phyloP scores from a whole-genome alignment of 2,888 invertebrate genomes.

The Tanypteryx hageni region DNA sequence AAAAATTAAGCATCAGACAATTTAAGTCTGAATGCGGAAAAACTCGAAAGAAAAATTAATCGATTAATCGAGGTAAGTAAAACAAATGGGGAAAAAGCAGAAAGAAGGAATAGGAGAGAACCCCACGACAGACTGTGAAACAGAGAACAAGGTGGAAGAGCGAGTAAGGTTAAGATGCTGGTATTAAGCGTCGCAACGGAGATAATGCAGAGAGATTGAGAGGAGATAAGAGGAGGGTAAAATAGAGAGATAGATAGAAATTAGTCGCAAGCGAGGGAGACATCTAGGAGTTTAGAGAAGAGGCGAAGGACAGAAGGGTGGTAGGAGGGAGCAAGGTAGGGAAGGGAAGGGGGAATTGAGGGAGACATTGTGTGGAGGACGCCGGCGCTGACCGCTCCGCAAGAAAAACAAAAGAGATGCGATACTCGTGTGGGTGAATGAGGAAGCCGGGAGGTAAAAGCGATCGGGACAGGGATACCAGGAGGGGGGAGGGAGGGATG shows the following conservation, averaged over 20 bases:
- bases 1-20: background rate
- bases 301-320: background rate
- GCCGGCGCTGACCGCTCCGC: conserved; percentile 31
- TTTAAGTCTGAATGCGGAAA: background rate
- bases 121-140: background rate
- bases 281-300: background rate
- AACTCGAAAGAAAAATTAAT: background rate
- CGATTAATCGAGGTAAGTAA: background rate
- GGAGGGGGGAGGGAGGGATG: background rate
- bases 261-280: background rate
- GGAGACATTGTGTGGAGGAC: conserved; percentile 20
- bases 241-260: background rate
- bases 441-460: conserved; percentile 16
- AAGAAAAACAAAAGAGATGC: conserved; percentile 17
- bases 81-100: background rate
- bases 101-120: background rate
- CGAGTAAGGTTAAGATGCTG: background rate
- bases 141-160: background rate
- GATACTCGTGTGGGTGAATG: conserved; percentile 32
- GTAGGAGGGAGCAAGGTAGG: background rate
- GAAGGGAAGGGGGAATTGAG: background rate
- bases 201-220: background rate
- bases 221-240: background rate
- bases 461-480: background rate
- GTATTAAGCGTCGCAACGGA: background rate